These are phyloP conservation scores for Morpho deidamia DNA, from an alignment of 2,888 invertebrate species.

Conservation along the genomic window DNA sequence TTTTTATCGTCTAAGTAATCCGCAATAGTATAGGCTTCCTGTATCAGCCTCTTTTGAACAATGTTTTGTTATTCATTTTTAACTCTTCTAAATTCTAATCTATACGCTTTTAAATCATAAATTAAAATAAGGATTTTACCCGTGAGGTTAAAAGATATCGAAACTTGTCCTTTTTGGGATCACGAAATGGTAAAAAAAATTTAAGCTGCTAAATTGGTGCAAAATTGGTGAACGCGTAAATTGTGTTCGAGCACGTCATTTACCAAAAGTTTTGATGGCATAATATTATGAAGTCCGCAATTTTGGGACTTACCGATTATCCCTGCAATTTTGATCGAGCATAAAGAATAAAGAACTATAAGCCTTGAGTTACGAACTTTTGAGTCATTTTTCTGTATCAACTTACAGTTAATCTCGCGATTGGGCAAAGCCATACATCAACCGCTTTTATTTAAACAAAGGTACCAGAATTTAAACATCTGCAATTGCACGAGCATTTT, in stretches of 20 bases:
- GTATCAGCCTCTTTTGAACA: no score
- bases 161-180: no score
- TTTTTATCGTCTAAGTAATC: no score
- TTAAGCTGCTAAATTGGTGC: conserved; percentile 56
- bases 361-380: not conserved
- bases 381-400: conserved; percentile 1
- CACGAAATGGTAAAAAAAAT: no score
- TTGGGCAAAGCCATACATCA: conserved; percentile 38
- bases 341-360: conserved; percentile 2
- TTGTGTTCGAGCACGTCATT: conserved; percentile 45
- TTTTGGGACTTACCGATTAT: conserved; percentile 30
- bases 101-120: no score
- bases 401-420: not conserved
- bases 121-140: no score
- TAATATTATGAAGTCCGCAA: conserved; percentile 28
- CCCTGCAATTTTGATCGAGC: conserved; percentile 18
- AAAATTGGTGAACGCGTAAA: conserved; percentile 61
- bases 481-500: conserved; percentile 32
- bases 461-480: conserved; percentile 37
- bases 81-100: no score
- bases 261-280: conserved; percentile 36
- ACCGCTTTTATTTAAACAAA: conserved; percentile 45
- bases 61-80: no score
- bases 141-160: no score
- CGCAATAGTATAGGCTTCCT: no score